Base-by-base conservation (phyloP, 2,797 vertebrate species). In the Gila robusta region DNA sequence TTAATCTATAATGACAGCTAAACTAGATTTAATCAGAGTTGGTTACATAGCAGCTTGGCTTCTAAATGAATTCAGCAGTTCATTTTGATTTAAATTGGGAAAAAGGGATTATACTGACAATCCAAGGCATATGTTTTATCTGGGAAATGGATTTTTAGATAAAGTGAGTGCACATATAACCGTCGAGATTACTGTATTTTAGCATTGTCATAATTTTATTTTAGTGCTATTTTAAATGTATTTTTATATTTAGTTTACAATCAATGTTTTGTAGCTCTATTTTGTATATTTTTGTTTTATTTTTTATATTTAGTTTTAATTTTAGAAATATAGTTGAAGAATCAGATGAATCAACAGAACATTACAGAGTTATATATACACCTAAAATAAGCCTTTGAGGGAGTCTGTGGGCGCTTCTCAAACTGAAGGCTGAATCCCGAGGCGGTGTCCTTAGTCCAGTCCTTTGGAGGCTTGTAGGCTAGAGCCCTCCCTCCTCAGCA, bases 31-130 rank as follows among this genome's bases (percentile, higher is more conserved):
- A 77, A 72, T 82, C 35, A 21, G 49, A 82, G 17, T 14, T 9
- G 6, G 81, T 82, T 82, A 82, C 67, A 39, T n/a, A 56, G 21
- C 14, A n/a, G 59, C n/a, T 56, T 64, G n/a, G 10, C 47, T 78
- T 39, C 64, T 12, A 70, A 56, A 85, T 56, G 3, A 79, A 67
- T 70, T 21, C 78, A 69, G 10, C 74, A 56, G 47, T 84, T 52
- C 49, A 32, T 44, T 39, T 39, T 19, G 17, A 78, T 83, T 76
- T 83, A 26, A 76, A 39, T 4, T 3, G 9, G 2, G 16, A 0
- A 26, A 19, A 39, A 21, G 26, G 49, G 44, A 76, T 49, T 23
- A 47, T 49, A 47, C 28, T 66, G 73, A 66, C 56, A 69, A 17
- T 78, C 82, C 37, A 32, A 2, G 59, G 7, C 41, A 70, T 52